These are phyloP conservation scores for Neoarius graeffei DNA, from an alignment of 2,113 vertebrate species.

Conservation along the genomic window DNA sequence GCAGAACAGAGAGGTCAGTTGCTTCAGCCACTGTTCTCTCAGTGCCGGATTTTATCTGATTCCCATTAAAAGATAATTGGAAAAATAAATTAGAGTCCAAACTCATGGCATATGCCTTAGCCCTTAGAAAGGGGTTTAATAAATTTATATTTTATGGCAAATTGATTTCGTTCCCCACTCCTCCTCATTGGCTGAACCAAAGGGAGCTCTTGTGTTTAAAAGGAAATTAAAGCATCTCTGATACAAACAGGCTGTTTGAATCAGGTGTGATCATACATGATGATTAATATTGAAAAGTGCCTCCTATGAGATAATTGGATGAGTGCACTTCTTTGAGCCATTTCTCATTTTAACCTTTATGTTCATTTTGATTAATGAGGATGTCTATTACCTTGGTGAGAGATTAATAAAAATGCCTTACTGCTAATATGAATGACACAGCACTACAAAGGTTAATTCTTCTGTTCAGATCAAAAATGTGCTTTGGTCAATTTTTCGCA, in stretches of 20 bases:
- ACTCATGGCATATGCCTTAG: slow-evolving; percentile 50
- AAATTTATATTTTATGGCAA: slow-evolving; percentile 66
- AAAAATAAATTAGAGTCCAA: slow-evolving; percentile 66
- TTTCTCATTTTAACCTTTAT: slow-evolving; percentile 74
- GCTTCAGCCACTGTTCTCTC: slow-evolving; percentile 62
- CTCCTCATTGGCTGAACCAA: slow-evolving; percentile 28
- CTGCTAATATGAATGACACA: slow-evolving; percentile 63
- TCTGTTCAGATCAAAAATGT: background rate
- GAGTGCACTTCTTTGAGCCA: slow-evolving; percentile 60
- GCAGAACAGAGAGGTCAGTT: slow-evolving; percentile 54
- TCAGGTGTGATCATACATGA: slow-evolving; percentile 68
- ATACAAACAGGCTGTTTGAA: slow-evolving; percentile 65
- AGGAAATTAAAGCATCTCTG: slow-evolving; percentile 69
- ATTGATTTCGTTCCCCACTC: slow-evolving; percentile 64
- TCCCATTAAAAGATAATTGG: slow-evolving; percentile 69
- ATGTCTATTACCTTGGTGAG: slow-evolving; percentile 64
- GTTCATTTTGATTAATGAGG: slow-evolving; percentile 67
- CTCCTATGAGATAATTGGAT: slow-evolving; percentile 62
- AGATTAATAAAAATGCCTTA: slow-evolving; percentile 68
- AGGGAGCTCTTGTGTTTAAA: slow-evolving; percentile 65
- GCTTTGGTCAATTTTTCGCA: background rate
- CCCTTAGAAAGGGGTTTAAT: slow-evolving; percentile 65
- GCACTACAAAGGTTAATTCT: slow-evolving; percentile 13
- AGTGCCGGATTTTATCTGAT: slow-evolving; percentile 65
- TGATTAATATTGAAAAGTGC: slow-evolving; percentile 60